Evolutionary conservation across 2,888 invertebrate species (phyloP).

Genomic region (Pinctada fucata): DNA sequence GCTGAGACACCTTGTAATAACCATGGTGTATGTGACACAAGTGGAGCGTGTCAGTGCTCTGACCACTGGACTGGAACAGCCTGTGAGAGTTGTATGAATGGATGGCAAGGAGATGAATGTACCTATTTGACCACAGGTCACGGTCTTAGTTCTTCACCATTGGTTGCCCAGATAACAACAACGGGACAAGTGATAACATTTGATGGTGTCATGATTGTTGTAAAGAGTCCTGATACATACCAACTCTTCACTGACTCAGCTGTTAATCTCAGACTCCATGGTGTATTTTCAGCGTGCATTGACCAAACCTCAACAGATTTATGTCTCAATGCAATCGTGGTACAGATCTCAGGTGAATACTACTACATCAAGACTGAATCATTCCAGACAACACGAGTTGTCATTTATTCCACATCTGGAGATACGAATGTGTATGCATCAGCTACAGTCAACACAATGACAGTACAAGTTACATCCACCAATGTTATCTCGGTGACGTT

Average conservation of each 20-base stretch:
- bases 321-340: slow-evolving; percentile 25
- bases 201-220: slow-evolving; percentile 57
- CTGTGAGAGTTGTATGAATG: slow-evolving; percentile 52
- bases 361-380: slow-evolving; percentile 31
- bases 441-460: slow-evolving; percentile 38
- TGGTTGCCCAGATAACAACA: slow-evolving; percentile 54
- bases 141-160: slow-evolving; percentile 30
- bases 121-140: slow-evolving; percentile 43
- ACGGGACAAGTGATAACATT: slow-evolving; percentile 56
- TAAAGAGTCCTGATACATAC: slow-evolving; percentile 44
- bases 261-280: slow-evolving; percentile 21
- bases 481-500: slow-evolving; percentile 44
- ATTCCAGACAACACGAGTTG: slow-evolving; percentile 19
- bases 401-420: slow-evolving; percentile 16
- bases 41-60: slow-evolving; percentile 56
- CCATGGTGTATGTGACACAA: slow-evolving; percentile 53
- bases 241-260: slow-evolving; percentile 37
- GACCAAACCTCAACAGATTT: not conserved
- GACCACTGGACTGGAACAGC: slow-evolving; percentile 53
- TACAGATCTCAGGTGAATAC: slow-evolving; percentile 11
- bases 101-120: slow-evolving; percentile 61
- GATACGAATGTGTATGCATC: slow-evolving; percentile 39
- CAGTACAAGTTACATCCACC: slow-evolving; percentile 40
- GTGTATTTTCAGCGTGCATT: slow-evolving; percentile 32
- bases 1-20: slow-evolving; percentile 52